Percentiles rank a stretch among this genome's conserved stretches.
phyloP scores from a whole-genome alignment of 1,140 invertebrate genomes.

The Metopolophium dirhodum region DNA sequence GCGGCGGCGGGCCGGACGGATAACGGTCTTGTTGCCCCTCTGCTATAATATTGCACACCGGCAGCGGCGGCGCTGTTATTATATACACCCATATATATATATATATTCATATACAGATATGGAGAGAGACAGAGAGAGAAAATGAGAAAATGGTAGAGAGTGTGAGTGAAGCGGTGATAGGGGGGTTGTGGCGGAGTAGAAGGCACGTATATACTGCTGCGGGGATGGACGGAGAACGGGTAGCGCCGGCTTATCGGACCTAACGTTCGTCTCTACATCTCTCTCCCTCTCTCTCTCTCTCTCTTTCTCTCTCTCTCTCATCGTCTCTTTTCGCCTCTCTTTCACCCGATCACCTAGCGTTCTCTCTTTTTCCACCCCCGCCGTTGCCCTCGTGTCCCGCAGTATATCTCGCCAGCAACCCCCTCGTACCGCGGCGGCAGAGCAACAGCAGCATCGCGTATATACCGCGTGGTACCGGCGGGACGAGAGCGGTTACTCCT shows the following conservation, averaged over 20 bases:
- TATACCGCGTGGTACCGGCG: background rate
- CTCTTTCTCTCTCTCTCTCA: background rate
- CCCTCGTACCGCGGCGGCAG: background rate
- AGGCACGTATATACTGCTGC: background rate
- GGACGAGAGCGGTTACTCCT: constrained; percentile 25
- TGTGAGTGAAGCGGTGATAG: background rate
- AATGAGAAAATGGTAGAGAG: background rate
- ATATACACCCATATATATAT: background rate
- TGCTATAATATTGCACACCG: constrained; percentile 4
- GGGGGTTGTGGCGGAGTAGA: background rate
- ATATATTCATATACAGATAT: background rate
- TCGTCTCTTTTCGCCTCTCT: background rate
- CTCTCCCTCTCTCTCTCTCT: background rate
- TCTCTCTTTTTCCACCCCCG: constrained; percentile 11
- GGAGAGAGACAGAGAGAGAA: background rate
- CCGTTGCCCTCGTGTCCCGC: background rate
- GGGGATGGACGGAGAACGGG: background rate
- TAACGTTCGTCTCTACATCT: background rate
- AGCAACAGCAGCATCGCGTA: background rate
- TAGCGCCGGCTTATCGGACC: constrained; percentile 30
- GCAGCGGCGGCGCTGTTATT: constrained; percentile 4
- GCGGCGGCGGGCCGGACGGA: constrained; percentile 40
- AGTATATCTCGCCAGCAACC: background rate
- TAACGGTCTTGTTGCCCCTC: constrained; percentile 51
- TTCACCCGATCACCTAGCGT: background rate